Evolutionary conservation across 2,113 vertebrate species (phyloP).

Genomic region (Aphelocoma coerulescens): DNA sequence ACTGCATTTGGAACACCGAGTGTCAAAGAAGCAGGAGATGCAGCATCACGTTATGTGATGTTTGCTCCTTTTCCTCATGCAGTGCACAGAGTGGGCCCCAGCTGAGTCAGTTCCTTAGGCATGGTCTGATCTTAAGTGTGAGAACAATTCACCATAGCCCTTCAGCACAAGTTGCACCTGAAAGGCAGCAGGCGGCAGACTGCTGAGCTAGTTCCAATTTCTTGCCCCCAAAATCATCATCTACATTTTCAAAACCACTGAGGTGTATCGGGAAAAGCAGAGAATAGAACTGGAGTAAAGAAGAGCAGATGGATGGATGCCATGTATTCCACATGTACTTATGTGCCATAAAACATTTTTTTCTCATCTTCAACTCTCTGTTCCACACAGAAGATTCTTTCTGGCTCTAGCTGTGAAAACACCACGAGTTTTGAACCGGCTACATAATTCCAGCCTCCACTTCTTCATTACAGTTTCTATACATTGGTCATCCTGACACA

Average conservation of each 20-base stretch:
- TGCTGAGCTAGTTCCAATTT: background rate
- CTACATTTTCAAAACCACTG: background rate
- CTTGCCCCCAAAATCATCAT: background rate
- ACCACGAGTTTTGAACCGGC: background rate
- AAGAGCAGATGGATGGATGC: background rate
- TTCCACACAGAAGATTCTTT: background rate
- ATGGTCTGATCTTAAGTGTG: background rate
- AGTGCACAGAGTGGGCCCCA: background rate
- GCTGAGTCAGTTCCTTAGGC: background rate
- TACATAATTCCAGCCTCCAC: background rate
- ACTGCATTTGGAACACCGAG: background rate
- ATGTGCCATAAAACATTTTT: background rate
- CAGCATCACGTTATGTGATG: fast-evolving
- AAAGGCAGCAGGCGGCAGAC: background rate
- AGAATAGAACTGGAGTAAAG: background rate
- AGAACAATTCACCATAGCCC: background rate
- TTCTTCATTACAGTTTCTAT: background rate
- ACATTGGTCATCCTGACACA: background rate
- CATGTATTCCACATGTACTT: background rate
- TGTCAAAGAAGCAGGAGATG: background rate
- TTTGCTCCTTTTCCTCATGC: background rate
- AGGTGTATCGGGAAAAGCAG: background rate
- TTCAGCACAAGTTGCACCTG: background rate
- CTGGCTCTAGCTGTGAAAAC: background rate
- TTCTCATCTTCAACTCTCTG: background rate